phyloP scores from a whole-genome alignment of 2,888 invertebrate species.

The Hypolimnas misippus region DNA sequence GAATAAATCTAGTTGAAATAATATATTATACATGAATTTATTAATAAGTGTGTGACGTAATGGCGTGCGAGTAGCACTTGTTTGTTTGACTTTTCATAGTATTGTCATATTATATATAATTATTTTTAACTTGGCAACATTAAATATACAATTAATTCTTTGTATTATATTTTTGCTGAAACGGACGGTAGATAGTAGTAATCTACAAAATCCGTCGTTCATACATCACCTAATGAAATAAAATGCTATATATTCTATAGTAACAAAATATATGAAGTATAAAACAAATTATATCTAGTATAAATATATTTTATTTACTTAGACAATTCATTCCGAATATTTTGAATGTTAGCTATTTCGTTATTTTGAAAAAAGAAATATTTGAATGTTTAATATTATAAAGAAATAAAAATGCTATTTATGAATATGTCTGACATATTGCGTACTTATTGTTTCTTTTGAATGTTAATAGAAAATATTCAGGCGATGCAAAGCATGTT shows the following conservation, averaged over 20 bases:
- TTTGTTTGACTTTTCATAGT: slow-evolving; percentile 49
- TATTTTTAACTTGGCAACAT: slow-evolving; percentile 15
- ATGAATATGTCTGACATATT: slow-evolving; percentile 22
- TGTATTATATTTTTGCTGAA: slow-evolving; percentile 1
- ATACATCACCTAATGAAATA: slow-evolving; percentile 7
- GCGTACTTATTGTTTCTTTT: slow-evolving; percentile 27
- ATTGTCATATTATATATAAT: slow-evolving; percentile 54
- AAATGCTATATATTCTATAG: background rate
- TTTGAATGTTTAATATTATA: slow-evolving; percentile 29
- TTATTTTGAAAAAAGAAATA: slow-evolving; percentile 31
- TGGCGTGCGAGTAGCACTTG: slow-evolving; percentile 66
- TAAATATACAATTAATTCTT: background rate
- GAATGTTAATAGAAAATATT: slow-evolving; percentile 20
- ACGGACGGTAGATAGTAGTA: background rate
- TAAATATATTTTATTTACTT: slow-evolving; percentile 39
- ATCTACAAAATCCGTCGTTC: background rate
- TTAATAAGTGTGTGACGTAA: slow-evolving; percentile 48
- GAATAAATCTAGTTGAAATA: slow-evolving; percentile 34
- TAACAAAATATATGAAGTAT: slow-evolving; percentile 9
- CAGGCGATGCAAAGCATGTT: slow-evolving; percentile 34
- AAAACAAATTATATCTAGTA: slow-evolving; percentile 22
- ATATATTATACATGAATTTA: slow-evolving; percentile 52
- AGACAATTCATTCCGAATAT: slow-evolving; percentile 38
- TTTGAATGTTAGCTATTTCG: slow-evolving; percentile 41
- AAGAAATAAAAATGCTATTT: slow-evolving; percentile 28